Evolutionary conservation across 2,888 invertebrate genomes (phyloP), one percentile per base, ranked within the genome.

Genomic region (Agrotis puta): DNA sequence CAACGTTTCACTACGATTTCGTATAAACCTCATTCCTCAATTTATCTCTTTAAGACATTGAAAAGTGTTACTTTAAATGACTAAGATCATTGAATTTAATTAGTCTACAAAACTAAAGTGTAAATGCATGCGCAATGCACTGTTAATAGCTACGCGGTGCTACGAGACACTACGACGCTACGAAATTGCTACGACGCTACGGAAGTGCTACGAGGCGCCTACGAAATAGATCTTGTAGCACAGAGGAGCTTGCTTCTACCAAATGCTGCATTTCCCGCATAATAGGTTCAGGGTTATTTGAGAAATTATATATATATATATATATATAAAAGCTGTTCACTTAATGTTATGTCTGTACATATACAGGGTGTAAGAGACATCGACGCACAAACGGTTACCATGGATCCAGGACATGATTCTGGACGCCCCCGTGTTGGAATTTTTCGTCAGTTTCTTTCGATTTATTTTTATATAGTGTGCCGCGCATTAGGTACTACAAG

Each of bases 101-200:
- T 56, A 2, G 13, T 5, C 6, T 56, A 13, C 13, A 27, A 56
- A 33, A 33, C n/a, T 56, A 27, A 56, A 56, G 13, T 13, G 54
- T 54, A 5, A 2, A n/a, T 13, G 11, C 54, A n/a, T 24, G n/a
- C n/a, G n/a, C n/a, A 27, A 18, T 27, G 27, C n/a, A n/a, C 5
- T 33, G 57, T 64, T 62, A 45, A 56, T 24, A 20, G 56, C 74
- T 61, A 65, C 54, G 48, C 27, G 45, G 3, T 61, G 70, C 78
- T 75, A 77, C 64, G 64, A 58, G 9, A 39, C 22, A 57, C 74
- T 76, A 74, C 59, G 54, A 33, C 27, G 57, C 76, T 74, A 56
- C 65, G 65, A 48, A 5, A 24, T 61, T 74, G 57, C 76, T 74
- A 56, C 65, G 65, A 48, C 7, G 39, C 66, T 74, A 74, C 77